These are phyloP conservation scores for Scaeva pyrastri DNA, from an alignment of 2,888 invertebrate genomes.

Conservation along the genomic window DNA sequence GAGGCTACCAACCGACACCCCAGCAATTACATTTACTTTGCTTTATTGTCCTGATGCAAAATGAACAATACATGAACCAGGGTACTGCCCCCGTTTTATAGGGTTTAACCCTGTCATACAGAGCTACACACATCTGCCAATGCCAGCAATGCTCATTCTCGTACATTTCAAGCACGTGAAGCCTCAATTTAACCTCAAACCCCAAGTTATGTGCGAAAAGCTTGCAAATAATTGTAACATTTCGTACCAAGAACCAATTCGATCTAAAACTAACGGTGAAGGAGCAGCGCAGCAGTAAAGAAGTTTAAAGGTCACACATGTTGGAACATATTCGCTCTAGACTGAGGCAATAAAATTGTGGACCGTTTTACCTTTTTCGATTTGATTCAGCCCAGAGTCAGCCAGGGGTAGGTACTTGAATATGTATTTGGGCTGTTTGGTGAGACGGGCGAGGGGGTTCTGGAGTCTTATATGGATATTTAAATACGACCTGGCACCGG, in stretches of 20 bases:
- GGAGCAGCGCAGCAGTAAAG: conserved; percentile 17
- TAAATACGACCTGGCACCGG: conserved; percentile 29
- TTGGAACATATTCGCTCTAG: conserved; percentile 45
- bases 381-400: neutral
- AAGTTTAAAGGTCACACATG: conserved; percentile 73
- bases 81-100: neutral
- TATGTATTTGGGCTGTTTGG: neutral
- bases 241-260: conserved; percentile 70
- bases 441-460: too few species aligned
- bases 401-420: conserved; percentile 13
- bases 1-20: conserved; percentile 7
- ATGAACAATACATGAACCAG: conserved; percentile 40
- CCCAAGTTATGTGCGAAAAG: conserved; percentile 49
- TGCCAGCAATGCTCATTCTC: neutral
- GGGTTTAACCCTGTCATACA: neutral
- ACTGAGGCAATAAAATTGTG: conserved; percentile 52
- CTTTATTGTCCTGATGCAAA: conserved; percentile 42
- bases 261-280: conserved; percentile 42
- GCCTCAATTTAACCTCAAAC: neutral
- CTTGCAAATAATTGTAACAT: conserved; percentile 67
- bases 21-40: conserved; percentile 63
- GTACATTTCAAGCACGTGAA: conserved; percentile 1
- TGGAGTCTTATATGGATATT: conserved; percentile 38
- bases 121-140: neutral
- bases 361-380: conserved; percentile 31